Conservation (phyloP, 2,113 vertebrate genomes). For the Sitta europaea region DNA sequence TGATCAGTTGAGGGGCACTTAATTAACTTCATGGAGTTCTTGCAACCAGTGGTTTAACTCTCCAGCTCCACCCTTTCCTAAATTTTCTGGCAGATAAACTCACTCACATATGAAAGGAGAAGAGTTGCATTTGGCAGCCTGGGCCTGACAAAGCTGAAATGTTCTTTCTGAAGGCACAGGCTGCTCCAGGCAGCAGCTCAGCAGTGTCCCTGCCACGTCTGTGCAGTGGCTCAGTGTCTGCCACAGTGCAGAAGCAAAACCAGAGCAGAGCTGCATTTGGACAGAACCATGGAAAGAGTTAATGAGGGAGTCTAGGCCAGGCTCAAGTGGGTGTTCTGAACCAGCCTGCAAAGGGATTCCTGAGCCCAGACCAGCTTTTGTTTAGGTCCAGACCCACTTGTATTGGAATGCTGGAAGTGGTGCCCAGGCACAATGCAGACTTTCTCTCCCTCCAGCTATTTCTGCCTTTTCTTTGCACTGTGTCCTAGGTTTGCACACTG, state of each 20-base stretch:
- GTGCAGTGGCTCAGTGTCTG: neutral
- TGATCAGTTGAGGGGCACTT: neutral
- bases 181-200: neutral
- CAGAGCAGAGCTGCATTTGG: neutral
- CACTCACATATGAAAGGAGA: neutral
- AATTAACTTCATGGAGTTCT: neutral
- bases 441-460: neutral
- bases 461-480: neutral
- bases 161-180: neutral
- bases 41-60: neutral
- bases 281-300: neutral
- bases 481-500: neutral
- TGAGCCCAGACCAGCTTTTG: constrained; percentile 29
- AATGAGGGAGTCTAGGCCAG: neutral
- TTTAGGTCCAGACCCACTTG: constrained; percentile 2
- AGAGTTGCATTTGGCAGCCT: neutral
- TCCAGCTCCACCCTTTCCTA: neutral
- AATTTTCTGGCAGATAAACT: neutral
- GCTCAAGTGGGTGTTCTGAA: constrained; percentile 20
- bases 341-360: neutral
- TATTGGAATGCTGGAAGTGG: neutral
- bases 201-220: neutral
- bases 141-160: neutral
- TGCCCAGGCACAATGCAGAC: neutral
- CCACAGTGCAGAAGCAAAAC: neutral